Conservation (phyloP, 2,113 vertebrate species). For the Megalops atlanticus region DNA sequence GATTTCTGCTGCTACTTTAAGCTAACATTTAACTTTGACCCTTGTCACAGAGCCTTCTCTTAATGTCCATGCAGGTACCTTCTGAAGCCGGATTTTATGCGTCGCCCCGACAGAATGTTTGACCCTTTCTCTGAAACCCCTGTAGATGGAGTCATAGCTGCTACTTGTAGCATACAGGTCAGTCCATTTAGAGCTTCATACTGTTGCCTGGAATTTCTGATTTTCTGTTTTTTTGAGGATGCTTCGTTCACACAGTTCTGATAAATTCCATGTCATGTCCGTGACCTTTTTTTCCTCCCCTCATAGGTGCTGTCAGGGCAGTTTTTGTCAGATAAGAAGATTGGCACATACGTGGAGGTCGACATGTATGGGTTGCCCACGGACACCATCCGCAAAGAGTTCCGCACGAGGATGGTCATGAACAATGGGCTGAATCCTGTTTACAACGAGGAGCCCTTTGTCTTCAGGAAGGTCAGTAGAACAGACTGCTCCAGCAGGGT, state of each 20-base stretch:
- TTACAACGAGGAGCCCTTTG: constrained; percentile 97
- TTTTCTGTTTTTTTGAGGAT: neutral
- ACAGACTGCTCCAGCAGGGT: no score
- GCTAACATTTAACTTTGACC: no score
- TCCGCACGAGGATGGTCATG: constrained; percentile 98
- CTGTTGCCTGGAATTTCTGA: no score
- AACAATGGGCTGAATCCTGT: constrained; percentile 98
- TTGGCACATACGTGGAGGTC: constrained; percentile 95
- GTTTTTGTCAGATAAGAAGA: constrained; percentile 97
- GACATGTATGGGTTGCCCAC: constrained; percentile 98
- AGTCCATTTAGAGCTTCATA: neutral
- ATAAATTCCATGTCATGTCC: neutral
- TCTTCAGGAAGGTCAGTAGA: constrained; percentile 92
- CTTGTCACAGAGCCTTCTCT: no score
- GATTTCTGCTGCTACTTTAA: constrained; percentile 2
- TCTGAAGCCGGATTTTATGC: constrained; percentile 97
- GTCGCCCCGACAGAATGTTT: constrained; percentile 91
- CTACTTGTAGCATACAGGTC: constrained; percentile 96
- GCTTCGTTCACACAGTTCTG: neutral
- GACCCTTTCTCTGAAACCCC: constrained; percentile 98
- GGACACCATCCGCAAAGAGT: constrained; percentile 96
- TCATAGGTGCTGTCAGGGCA: constrained; percentile 94
- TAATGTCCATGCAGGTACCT: constrained; percentile 74
- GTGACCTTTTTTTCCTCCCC: neutral
- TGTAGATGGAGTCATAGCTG: constrained; percentile 96